Evolutionary conservation across 2,797 vertebrate species (phyloP).

Genomic region (Platyrinchus mystaceus): DNA sequence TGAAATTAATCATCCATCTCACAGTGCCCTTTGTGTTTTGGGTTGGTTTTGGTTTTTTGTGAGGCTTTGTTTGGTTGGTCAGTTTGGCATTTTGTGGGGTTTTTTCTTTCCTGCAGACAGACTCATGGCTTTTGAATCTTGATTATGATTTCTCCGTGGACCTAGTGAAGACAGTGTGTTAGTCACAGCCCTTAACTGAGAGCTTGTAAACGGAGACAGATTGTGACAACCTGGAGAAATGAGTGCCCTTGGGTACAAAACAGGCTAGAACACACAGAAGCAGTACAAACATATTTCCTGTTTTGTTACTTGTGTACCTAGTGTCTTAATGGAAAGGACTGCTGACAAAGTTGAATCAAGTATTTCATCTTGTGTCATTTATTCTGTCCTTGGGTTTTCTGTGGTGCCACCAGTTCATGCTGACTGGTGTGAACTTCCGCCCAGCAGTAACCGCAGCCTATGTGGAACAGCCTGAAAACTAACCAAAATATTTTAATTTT

Average conservation of each 20-base stretch:
- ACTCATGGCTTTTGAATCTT: not conserved
- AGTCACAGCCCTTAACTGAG: not conserved
- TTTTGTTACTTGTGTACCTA: not conserved
- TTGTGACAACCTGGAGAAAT: not conserved
- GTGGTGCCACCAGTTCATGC: not conserved
- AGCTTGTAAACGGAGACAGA: not conserved
- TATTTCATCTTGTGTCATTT: not conserved
- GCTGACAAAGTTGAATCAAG: not conserved
- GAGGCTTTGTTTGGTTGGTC: not conserved
- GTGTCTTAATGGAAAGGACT: not conserved
- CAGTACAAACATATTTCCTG: not conserved
- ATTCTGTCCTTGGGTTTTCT: not conserved
- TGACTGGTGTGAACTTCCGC: not conserved
- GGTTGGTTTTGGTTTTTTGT: not conserved
- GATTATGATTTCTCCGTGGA: not conserved
- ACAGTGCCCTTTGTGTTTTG: not conserved
- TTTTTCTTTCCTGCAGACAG: not conserved
- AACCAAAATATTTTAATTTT: not conserved
- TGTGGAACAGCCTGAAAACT: not conserved
- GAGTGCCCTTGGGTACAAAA: not conserved
- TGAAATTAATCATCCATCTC: not conserved
- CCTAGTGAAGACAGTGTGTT: not conserved
- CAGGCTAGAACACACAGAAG: not conserved
- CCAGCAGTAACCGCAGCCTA: not conserved
- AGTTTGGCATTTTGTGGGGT: too few species aligned